phyloP scores from a whole-genome alignment of 2,888 invertebrate genomes.

The Lasioglossum figueresi region DNA sequence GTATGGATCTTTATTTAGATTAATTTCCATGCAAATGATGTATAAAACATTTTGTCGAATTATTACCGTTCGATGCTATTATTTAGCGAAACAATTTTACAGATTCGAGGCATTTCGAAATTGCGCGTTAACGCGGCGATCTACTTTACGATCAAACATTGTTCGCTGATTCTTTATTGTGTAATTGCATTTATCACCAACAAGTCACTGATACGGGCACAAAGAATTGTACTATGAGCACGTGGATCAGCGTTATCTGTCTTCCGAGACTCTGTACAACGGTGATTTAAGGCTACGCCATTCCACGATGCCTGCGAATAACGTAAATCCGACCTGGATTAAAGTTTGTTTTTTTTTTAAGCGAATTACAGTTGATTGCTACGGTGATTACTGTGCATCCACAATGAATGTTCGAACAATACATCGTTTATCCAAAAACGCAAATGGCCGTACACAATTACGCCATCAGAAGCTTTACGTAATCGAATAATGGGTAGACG shows the following conservation, averaged over 20 bases:
- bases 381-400: slow-evolving; percentile 29
- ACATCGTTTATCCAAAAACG: slow-evolving; percentile 39
- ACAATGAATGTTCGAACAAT: slow-evolving; percentile 31
- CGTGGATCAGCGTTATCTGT: not conserved
- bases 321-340: slow-evolving; percentile 22
- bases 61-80: too few relatives aligned
- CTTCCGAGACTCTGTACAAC: slow-evolving; percentile 4
- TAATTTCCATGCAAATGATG: too few relatives aligned
- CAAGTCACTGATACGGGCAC: not conserved
- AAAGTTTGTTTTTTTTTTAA: too few relatives aligned
- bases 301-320: slow-evolving; percentile 30
- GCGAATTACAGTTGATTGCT: slow-evolving; percentile 35
- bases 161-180: not conserved
- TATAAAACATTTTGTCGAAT: too few relatives aligned
- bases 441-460: slow-evolving; percentile 5
- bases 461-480: slow-evolving; percentile 17
- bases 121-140: not conserved
- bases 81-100: not conserved
- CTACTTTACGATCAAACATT: not conserved
- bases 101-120: too few relatives aligned
- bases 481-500: slow-evolving; percentile 22
- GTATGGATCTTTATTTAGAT: too few relatives aligned
- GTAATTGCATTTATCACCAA: not conserved
- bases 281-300: slow-evolving; percentile 20
- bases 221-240: not conserved